Evolutionary conservation across 2,888 invertebrate genomes (phyloP).

Genomic region (Morpho deidamia): DNA sequence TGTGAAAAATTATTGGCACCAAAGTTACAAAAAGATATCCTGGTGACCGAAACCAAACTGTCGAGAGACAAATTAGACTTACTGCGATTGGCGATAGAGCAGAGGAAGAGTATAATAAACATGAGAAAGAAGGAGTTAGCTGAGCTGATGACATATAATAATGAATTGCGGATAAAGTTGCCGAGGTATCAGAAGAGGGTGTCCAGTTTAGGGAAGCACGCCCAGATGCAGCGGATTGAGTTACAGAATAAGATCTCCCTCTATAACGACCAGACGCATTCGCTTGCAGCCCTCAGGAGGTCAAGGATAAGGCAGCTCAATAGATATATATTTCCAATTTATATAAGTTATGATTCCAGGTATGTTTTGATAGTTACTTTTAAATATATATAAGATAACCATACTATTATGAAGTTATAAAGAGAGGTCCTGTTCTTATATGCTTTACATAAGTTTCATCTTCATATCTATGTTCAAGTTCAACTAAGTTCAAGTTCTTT

Average conservation of each 20-base stretch:
- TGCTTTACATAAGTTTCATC: too few species aligned
- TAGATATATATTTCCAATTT: constrained; percentile 71
- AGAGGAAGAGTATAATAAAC: constrained; percentile 52
- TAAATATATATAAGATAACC: too few species aligned
- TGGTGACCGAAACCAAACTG: constrained; percentile 60
- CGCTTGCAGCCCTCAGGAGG: constrained; percentile 52
- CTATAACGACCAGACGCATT: constrained; percentile 50
- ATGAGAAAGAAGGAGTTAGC: constrained; percentile 45
- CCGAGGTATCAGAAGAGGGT: constrained; percentile 68
- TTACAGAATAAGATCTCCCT: constrained; percentile 46
- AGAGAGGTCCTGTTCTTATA: too few species aligned
- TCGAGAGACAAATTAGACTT: constrained; percentile 63
- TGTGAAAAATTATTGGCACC: constrained; percentile 63
- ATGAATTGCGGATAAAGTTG: constrained; percentile 53
- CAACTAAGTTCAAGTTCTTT: too few species aligned
- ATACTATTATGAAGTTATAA: too few species aligned
- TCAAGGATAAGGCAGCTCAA: constrained; percentile 63
- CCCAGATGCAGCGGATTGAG: constrained; percentile 49
- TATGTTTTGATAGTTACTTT: too few species aligned
- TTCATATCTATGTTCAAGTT: too few species aligned
- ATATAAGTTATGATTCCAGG: constrained; percentile 66
- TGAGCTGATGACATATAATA: constrained; percentile 49
- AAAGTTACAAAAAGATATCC: constrained; percentile 57
- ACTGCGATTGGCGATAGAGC: constrained; percentile 61
- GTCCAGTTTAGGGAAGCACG: constrained; percentile 49